Evolutionary conservation across 2,888 invertebrate genomes (phyloP).

Genomic region (Fragum whitleyi): DNA sequence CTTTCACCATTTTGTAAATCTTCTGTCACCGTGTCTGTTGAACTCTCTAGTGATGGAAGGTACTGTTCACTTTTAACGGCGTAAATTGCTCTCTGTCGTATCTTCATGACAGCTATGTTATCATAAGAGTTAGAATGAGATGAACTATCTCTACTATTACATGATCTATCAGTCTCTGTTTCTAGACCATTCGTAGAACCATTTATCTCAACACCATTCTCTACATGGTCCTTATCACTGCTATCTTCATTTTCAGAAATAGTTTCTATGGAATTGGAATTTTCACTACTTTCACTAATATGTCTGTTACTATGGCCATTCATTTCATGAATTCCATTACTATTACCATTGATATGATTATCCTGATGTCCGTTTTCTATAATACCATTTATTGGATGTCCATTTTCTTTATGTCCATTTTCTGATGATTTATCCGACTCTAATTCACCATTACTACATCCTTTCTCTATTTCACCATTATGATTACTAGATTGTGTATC

Average conservation of each 20-base stretch:
- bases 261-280: conserved; percentile 58
- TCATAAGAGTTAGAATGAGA: conserved; percentile 28
- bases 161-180: conserved; percentile 16
- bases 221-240: conserved; percentile 8
- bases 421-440: not conserved
- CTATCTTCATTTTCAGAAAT: conserved; percentile 55
- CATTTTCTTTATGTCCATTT: conserved; percentile 46
- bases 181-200: conserved; percentile 38
- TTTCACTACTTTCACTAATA: conserved; percentile 48
- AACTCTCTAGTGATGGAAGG: conserved; percentile 85
- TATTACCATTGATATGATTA: conserved; percentile 5
- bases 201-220: conserved; percentile 32
- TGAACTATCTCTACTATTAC: conserved; percentile 36
- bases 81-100: conserved; percentile 46
- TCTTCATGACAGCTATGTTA: conserved; percentile 33
- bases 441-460: conserved; percentile 5
- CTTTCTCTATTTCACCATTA: conserved; percentile 29
- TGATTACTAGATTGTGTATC: not conserved
- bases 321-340: conserved; percentile 32
- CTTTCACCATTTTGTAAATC: conserved; percentile 51
- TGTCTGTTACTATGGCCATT: conserved; percentile 21
- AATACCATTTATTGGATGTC: conserved; percentile 16
- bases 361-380: conserved; percentile 11
- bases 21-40: conserved; percentile 87
- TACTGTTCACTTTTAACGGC: conserved; percentile 71